Evolutionary conservation across 2,888 invertebrate species (phyloP).

Genomic region (Tinea pellionella): DNA sequence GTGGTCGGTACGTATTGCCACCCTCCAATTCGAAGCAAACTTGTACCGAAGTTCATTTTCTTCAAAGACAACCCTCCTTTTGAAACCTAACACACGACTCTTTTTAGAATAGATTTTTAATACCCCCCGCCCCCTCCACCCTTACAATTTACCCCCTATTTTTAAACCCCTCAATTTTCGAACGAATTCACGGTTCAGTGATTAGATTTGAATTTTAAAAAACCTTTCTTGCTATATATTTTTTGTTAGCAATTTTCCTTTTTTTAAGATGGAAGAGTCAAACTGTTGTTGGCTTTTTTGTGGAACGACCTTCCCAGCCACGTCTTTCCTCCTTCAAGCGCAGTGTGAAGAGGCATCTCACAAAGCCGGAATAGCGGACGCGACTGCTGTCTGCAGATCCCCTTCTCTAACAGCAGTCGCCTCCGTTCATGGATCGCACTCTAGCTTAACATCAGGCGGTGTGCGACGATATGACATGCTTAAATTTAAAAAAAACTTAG

Average conservation of each 20-base stretch:
- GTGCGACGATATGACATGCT: no score
- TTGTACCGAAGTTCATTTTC: slow-evolving; percentile 39
- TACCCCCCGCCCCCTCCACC: not conserved
- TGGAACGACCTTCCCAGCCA: no score
- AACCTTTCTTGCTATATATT: slow-evolving; percentile 21
- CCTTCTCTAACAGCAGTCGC: no score
- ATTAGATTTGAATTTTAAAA: slow-evolving; percentile 37
- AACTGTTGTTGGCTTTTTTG: no score
- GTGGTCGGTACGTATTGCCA: slow-evolving; percentile 31
- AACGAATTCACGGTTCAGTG: slow-evolving; percentile 24
- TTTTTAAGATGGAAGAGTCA: not conserved
- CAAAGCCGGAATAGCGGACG: no score
- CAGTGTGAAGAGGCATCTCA: no score
- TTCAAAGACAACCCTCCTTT: slow-evolving; percentile 29
- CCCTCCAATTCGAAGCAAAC: slow-evolving; percentile 34
- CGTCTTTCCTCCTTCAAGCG: no score
- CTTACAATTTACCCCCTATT: not conserved
- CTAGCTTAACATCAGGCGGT: no score
- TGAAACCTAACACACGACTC: slow-evolving; percentile 38
- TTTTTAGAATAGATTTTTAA: slow-evolving; percentile 14
- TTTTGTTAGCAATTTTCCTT: not conserved
- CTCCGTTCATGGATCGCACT: no score
- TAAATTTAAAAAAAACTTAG: no score
- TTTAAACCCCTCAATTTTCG: slow-evolving; percentile 10
- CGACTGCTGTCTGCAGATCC: no score